Evolutionary conservation across 37 sponge, comb jelly and placozoan species (phyloP).

Genomic region (Aphrocallistes beatrix): DNA sequence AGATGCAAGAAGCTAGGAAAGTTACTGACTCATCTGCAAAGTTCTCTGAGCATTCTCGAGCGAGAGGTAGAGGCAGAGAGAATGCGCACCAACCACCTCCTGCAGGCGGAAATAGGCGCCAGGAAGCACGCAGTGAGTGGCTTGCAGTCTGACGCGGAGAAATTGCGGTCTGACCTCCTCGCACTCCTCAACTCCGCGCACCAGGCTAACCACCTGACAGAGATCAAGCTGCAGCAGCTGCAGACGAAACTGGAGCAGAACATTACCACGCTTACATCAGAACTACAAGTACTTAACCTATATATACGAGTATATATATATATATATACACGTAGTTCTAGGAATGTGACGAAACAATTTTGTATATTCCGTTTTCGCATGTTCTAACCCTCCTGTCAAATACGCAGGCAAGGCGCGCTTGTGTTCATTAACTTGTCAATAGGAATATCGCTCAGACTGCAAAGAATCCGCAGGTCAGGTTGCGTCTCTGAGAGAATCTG

Average conservation of each 20-base stretch:
- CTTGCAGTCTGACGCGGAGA: neutral
- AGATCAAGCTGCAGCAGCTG: neutral
- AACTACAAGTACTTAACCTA: neutral
- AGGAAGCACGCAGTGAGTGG: neutral
- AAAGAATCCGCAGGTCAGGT: neutral
- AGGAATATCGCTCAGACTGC: neutral
- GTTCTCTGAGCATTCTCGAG: neutral
- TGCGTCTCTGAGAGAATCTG: neutral
- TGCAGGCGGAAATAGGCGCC: neutral
- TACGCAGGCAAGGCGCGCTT: no score
- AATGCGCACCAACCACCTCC: neutral
- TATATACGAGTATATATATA: no score
- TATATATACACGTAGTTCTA: no score
- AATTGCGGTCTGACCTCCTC: neutral
- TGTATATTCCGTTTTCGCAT: no score
- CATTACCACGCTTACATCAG: neutral
- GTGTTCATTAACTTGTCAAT: no score
- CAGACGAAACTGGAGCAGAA: neutral
- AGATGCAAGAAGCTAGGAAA: neutral
- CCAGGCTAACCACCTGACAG: neutral
- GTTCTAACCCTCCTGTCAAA: no score
- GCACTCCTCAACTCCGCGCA: neutral
- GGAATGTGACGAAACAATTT: no score
- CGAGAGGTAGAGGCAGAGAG: neutral
- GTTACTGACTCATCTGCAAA: neutral